Conservation (phyloP, 2,113 vertebrate species). For the Bufo bufo region DNA sequence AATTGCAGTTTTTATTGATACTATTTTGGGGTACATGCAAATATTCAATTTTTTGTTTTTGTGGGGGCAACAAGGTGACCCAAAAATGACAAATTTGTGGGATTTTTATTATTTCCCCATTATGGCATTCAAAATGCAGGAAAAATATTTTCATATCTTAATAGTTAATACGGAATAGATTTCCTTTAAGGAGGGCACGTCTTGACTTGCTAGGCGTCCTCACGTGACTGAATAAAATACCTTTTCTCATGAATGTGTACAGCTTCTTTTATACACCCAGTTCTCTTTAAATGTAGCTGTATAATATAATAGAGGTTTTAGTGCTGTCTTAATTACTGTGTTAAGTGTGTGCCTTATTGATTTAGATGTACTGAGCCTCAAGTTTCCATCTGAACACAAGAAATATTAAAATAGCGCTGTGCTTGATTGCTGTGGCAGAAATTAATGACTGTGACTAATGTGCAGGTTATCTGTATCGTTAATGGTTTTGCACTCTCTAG, state of each 20-base stretch:
- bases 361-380: conserved; percentile 42
- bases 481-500: conserved; percentile 50
- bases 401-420: conserved; percentile 48
- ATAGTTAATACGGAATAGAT: no score
- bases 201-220: neutral
- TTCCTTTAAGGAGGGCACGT: neutral
- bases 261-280: neutral
- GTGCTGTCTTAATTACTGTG: conserved; percentile 15
- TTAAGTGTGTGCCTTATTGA: conserved; percentile 43
- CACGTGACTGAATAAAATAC: neutral
- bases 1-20: no score
- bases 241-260: conserved; percentile 7
- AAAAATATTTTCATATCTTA: no score
- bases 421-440: conserved; percentile 54
- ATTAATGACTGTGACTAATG: conserved; percentile 53
- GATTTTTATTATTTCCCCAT: no score
- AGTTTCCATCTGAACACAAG: conserved; percentile 43
- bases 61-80: no score
- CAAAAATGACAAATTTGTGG: no score
- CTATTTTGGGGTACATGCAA: no score
- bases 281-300: neutral
- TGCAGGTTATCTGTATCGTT: conserved; percentile 50
- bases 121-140: no score
- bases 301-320: conserved; percentile 16
- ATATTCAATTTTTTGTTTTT: no score